These are phyloP conservation scores for Flexamia atlantica DNA, from an alignment of 2,888 invertebrate genomes.

Conservation along the genomic window DNA sequence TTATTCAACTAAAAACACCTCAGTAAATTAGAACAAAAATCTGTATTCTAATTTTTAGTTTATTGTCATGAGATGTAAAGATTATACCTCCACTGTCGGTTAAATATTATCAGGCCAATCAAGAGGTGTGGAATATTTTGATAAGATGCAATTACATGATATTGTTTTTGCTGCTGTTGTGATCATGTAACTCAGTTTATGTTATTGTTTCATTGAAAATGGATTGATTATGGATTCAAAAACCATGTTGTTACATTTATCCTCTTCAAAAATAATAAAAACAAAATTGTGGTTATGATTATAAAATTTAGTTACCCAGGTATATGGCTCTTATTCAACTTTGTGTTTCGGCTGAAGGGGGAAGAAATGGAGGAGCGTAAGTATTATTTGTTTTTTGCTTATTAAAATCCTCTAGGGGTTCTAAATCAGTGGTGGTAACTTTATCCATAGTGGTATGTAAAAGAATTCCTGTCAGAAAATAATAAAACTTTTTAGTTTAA, in stretches of 20 bases:
- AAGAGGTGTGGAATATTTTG: not conserved
- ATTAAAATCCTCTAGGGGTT: too few relatives aligned
- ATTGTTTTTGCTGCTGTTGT: not conserved
- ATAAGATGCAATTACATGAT: not conserved
- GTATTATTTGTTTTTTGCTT: not conserved
- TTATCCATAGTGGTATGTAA: too few relatives aligned
- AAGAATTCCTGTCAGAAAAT: too few relatives aligned
- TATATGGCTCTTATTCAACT: not conserved
- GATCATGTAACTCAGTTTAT: not conserved
- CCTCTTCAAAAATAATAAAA: not conserved
- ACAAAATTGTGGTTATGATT: constrained; percentile 1
- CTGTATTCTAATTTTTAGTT: too few relatives aligned
- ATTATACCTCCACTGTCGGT: not conserved
- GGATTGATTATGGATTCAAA: not conserved
- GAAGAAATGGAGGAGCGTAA: constrained; percentile 23
- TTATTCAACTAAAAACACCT: too few relatives aligned
- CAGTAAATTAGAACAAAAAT: too few relatives aligned
- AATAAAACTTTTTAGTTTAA: too few relatives aligned
- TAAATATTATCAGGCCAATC: not conserved
- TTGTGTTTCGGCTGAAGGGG: not conserved
- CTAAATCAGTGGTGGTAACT: too few relatives aligned
- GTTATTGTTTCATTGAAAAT: constrained; percentile 17
- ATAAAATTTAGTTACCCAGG: not conserved
- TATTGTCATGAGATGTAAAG: not conserved
- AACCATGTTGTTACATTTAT: not conserved